phyloP scores from a whole-genome alignment of 2,888 invertebrate genomes.

The Drosophila lacicola region DNA sequence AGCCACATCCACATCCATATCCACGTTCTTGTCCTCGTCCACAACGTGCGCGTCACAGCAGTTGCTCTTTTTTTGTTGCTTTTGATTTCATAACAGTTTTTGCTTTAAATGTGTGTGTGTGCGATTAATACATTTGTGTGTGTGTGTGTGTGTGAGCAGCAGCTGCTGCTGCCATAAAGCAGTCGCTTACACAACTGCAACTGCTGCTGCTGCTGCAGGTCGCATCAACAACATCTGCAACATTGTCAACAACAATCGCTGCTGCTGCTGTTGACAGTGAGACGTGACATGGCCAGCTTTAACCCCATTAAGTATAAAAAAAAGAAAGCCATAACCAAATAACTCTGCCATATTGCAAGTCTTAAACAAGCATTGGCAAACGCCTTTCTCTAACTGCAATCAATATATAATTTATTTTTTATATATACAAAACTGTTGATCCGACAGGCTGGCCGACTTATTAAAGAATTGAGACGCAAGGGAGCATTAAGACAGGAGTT shows the following conservation, averaged over 20 bases:
- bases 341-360: too few species aligned
- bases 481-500: too few species aligned
- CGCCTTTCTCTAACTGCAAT: too few species aligned
- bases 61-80: constrained; percentile 49
- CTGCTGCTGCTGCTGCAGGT: constrained; percentile 34
- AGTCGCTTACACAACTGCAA: constrained; percentile 26
- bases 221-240: constrained; percentile 55
- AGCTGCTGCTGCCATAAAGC: constrained; percentile 37
- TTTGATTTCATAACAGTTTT: constrained; percentile 45
- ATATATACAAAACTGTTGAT: too few species aligned
- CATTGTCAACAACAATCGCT: constrained; percentile 49
- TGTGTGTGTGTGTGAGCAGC: constrained; percentile 18
- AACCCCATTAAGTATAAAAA: constrained; percentile 7
- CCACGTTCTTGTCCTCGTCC: not conserved
- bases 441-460: too few species aligned
- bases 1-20: not conserved
- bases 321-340: too few species aligned
- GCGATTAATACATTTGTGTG: too few species aligned
- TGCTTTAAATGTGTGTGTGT: constrained; percentile 15
- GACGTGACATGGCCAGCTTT: constrained; percentile 25
- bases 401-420: too few species aligned
- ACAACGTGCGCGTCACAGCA: constrained; percentile 22
- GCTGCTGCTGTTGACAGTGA: constrained; percentile 8
- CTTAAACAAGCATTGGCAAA: too few species aligned
- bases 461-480: too few species aligned